Evolutionary conservation across 2,888 invertebrate species (phyloP).

Genomic region (Coenonympha arcania): DNA sequence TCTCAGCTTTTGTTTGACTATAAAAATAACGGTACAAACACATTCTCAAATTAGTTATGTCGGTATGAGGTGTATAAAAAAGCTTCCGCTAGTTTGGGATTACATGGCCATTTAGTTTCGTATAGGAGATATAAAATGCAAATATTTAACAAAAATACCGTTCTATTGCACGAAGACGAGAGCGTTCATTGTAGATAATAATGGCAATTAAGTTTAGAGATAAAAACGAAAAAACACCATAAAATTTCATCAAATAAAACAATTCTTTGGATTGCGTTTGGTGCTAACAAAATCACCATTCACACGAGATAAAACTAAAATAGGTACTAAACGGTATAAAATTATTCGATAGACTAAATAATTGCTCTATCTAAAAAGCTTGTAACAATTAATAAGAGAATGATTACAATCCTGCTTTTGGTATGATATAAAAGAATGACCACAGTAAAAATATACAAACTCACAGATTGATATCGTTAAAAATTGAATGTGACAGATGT

Average conservation of each 20-base stretch:
- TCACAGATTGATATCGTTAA: not conserved
- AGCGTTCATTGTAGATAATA: not conserved
- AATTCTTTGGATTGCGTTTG: no score
- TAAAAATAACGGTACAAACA: not conserved
- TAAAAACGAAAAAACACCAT: no score
- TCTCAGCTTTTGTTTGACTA: not conserved
- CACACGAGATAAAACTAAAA: no score
- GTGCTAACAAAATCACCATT: no score
- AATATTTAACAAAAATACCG: slow-evolving; percentile 6
- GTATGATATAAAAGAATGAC: not conserved
- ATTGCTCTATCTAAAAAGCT: no score
- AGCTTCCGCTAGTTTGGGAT: slow-evolving; percentile 1
- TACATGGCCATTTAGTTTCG: not conserved
- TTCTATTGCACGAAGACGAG: not conserved
- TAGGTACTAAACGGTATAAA: no score
- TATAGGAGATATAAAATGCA: not conserved
- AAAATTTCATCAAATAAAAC: no score
- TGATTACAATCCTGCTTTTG: not conserved
- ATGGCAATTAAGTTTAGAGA: no score
- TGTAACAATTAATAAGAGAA: no score
- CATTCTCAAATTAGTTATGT: not conserved
- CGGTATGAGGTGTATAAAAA: not conserved
- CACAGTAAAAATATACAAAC: not conserved
- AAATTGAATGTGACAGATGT: slow-evolving; percentile 4
- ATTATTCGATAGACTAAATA: no score